These are phyloP conservation scores for Morinoia aosen DNA, from an alignment of 2,888 invertebrate genomes.

Conservation along the genomic window DNA sequence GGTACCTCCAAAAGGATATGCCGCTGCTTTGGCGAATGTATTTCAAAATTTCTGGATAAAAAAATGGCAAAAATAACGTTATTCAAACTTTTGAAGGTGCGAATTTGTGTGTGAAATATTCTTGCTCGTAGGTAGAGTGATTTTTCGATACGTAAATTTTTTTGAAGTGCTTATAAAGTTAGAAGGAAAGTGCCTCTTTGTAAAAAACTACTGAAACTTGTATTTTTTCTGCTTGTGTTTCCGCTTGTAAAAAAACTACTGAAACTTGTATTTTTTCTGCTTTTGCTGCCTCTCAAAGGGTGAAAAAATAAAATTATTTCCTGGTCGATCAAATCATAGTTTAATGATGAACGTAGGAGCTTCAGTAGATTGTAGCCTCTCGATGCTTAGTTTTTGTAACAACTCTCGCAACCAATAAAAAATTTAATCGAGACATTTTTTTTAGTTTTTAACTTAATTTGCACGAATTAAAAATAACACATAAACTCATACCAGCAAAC, in stretches of 20 bases:
- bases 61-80: background rate
- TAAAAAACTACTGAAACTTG: too few relatives aligned
- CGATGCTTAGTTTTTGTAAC: background rate
- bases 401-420: background rate
- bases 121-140: background rate
- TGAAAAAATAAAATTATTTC: background rate
- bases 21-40: background rate
- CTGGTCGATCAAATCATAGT: background rate
- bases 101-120: background rate
- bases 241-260: too few relatives aligned
- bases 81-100: background rate
- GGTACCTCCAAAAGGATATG: background rate
- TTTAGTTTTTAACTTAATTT: background rate
- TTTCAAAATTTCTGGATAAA: background rate
- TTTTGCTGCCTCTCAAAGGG: background rate
- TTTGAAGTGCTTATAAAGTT: background rate
- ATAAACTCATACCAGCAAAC: background rate
- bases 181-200: background rate
- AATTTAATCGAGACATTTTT: background rate
- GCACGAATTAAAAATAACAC: background rate
- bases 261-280: background rate
- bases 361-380: background rate
- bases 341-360: background rate
- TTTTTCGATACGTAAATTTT: background rate
- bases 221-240: background rate